A percentile compares a stretch with the other conserved stretches of the same genome.
Evolutionary conservation across 2,888 invertebrate genomes (phyloP).

Genomic region (Pristionchus maxplancki): DNA sequence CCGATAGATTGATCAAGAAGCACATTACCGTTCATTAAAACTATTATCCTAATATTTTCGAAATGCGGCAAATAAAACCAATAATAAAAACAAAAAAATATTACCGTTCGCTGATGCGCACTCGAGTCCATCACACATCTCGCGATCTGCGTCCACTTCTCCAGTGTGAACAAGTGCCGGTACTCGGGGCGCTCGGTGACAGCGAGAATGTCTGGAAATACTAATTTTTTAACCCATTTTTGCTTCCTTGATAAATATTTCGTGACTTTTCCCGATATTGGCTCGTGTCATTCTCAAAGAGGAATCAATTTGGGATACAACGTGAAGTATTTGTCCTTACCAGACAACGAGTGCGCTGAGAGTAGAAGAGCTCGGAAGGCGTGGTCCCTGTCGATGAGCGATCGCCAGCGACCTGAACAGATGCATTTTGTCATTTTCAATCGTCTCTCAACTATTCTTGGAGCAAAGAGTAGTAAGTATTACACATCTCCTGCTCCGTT

Average conservation of each 20-base stretch:
- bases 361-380: conserved; percentile 56
- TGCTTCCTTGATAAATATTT: background rate
- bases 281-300: no score
- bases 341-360: conserved; percentile 51
- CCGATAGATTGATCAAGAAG: no score
- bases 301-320: no score
- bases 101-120: conserved; percentile 40
- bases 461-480: no score
- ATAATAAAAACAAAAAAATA: background rate
- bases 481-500: no score
- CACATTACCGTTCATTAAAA: no score
- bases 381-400: conserved; percentile 58
- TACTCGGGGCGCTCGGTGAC: conserved; percentile 64
- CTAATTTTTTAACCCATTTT: background rate
- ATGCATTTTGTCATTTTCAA: background rate
- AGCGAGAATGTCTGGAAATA: conserved; percentile 56
- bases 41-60: background rate
- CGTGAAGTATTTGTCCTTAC: background rate
- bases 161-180: conserved; percentile 68
- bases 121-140: conserved; percentile 65
- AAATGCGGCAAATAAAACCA: conserved; percentile 31
- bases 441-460: background rate
- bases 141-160: conserved; percentile 74
- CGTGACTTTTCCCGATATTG: no score
- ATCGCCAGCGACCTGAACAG: conserved; percentile 63